These are phyloP conservation scores for Spilosoma lubricipeda DNA, from an alignment of 2,888 invertebrate genomes.

Conservation along the genomic window DNA sequence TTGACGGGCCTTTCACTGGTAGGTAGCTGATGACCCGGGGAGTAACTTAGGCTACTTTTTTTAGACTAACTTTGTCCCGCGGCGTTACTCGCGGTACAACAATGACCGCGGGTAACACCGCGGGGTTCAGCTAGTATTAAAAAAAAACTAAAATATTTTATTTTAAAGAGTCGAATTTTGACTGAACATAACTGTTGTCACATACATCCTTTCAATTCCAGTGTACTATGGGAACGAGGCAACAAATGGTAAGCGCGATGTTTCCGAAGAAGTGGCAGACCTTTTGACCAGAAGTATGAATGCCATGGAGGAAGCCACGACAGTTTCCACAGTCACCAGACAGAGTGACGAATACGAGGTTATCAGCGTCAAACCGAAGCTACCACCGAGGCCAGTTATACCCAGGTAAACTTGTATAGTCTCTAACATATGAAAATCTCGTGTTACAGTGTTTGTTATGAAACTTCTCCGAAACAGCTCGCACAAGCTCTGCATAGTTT, in stretches of 20 bases:
- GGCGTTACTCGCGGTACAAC: too few relatives aligned
- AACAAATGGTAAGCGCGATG: slow-evolving; percentile 84
- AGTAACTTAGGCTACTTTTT: too few relatives aligned
- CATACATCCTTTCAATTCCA: slow-evolving; percentile 51
- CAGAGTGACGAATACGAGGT: slow-evolving; percentile 90
- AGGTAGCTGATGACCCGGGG: too few relatives aligned
- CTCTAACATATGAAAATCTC: not conserved
- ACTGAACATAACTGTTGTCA: not conserved
- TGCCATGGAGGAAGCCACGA: slow-evolving; percentile 77
- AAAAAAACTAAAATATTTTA: too few relatives aligned
- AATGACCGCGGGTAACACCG: too few relatives aligned
- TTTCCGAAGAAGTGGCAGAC: slow-evolving; percentile 88
- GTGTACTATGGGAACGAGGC: slow-evolving; percentile 88
- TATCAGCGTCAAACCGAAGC: slow-evolving; percentile 87
- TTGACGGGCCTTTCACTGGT: too few relatives aligned
- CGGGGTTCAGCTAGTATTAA: too few relatives aligned
- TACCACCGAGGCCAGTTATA: slow-evolving; percentile 90
- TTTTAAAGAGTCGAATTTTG: too few relatives aligned
- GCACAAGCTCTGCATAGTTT: not conserved
- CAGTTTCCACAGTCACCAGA: slow-evolving; percentile 62
- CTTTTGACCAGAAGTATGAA: slow-evolving; percentile 86
- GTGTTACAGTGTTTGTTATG: too few relatives aligned
- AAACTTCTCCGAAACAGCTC: too few relatives aligned
- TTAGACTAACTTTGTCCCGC: too few relatives aligned
- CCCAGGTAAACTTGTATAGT: slow-evolving; percentile 70